A percentile compares a stretch with the other conserved stretches of the same genome.
These are phyloP conservation scores for Rhizomys pruinosus DNA, from an alignment of 2,113 vertebrate genomes.

Conservation along the genomic window DNA sequence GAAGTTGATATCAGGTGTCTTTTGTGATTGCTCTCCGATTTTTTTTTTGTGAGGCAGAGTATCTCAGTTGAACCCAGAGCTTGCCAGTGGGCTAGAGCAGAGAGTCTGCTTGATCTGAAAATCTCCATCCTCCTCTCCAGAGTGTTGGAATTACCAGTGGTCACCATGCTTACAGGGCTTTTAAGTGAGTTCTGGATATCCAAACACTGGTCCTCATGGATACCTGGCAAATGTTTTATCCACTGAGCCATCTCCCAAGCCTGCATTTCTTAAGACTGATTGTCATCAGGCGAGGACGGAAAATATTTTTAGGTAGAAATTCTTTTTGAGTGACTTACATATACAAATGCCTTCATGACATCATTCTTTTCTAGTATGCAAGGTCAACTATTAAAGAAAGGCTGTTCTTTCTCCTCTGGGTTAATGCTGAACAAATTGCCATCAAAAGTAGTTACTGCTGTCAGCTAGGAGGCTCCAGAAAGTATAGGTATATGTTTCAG, in stretches of 20 bases:
- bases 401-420: not conserved
- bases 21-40: not conserved
- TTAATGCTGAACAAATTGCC: constrained; percentile 1
- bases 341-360: not conserved
- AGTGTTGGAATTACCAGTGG: no score
- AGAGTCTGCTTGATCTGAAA: not conserved
- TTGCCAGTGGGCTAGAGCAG: not conserved
- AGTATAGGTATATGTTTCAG: not conserved
- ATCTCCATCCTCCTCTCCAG: not conserved
- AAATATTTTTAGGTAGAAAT: constrained; percentile 40
- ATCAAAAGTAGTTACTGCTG: not conserved
- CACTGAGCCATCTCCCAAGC: not conserved
- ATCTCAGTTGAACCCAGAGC: not conserved
- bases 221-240: not conserved
- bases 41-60: not conserved
- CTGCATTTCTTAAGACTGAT: not conserved
- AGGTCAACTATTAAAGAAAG: constrained; percentile 17
- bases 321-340: constrained; percentile 31
- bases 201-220: not conserved
- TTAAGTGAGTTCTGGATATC: not conserved
- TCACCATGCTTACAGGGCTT: no score
- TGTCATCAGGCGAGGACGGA: not conserved
- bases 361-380: constrained; percentile 41
- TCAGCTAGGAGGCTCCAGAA: not conserved
- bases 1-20: not conserved